Evolutionary conservation across 92 coral and sea anemone genomes (phyloP).

Genomic region (Anthopleura xanthogrammica): DNA sequence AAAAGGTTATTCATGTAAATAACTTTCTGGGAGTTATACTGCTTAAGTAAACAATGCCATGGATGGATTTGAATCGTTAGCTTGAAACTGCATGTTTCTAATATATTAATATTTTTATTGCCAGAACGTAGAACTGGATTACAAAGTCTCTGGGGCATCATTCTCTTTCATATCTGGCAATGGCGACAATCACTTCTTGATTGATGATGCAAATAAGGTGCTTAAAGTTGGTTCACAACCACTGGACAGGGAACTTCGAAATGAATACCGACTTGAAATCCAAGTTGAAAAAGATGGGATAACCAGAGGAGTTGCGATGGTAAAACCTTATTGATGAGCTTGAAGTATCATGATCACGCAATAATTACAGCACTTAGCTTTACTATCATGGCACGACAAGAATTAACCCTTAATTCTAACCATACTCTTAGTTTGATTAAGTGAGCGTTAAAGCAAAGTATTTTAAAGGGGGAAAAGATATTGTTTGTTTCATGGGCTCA

Average conservation of each 20-base stretch:
- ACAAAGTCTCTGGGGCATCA: background rate
- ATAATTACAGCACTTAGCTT: background rate
- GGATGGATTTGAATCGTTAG: no score
- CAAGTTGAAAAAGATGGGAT: background rate
- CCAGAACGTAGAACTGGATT: background rate
- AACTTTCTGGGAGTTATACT: no score
- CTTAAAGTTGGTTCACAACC: constrained; percentile 16
- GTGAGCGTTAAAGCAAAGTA: no score
- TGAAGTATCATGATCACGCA: background rate
- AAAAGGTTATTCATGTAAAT: no score
- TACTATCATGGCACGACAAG: no score
- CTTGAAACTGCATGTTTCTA: no score
- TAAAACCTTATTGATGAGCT: background rate
- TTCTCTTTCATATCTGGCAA: background rate
- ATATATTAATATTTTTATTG: no score
- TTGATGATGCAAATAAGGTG: background rate
- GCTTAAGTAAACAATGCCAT: no score
- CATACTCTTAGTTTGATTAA: no score
- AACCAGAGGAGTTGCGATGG: background rate
- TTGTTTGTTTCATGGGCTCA: no score
- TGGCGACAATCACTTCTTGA: background rate
- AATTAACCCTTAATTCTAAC: no score
- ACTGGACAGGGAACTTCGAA: background rate
- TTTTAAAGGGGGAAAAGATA: no score
- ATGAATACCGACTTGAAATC: background rate